These are phyloP conservation scores for Aphrocallistes beatrix DNA, from an alignment of 37 sponge, comb jelly and placozoan species.

Conservation along the genomic window DNA sequence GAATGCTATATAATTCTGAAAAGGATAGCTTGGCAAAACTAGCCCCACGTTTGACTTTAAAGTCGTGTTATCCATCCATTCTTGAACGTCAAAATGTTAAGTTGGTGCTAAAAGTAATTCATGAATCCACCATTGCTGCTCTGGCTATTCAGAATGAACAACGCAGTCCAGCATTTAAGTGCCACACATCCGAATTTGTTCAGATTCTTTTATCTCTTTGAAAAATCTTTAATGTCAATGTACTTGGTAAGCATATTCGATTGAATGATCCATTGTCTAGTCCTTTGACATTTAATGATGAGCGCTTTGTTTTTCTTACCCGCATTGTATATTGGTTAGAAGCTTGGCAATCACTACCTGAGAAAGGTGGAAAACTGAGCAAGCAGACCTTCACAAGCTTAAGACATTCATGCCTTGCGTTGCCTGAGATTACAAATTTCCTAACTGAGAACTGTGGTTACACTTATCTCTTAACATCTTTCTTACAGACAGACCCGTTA, in stretches of 20 bases:
- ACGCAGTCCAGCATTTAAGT: not conserved
- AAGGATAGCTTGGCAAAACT: too few species aligned
- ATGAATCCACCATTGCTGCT: not conserved
- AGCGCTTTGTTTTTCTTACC: not conserved
- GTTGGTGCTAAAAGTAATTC: not conserved
- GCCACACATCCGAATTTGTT: not conserved
- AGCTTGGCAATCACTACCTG: conserved; percentile 1
- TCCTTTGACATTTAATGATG: not conserved
- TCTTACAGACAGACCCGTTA: conserved; percentile 1
- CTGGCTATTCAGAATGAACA: not conserved
- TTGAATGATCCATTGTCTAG: not conserved
- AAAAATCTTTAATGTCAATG: not conserved
- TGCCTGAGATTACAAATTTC: not conserved
- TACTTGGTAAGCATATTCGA: not conserved
- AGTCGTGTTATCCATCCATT: too few species aligned
- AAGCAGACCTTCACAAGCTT: not conserved
- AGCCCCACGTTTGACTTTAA: too few species aligned
- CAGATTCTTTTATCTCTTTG: not conserved
- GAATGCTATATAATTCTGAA: too few species aligned
- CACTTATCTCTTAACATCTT: not conserved
- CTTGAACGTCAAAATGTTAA: not conserved
- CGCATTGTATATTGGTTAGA: not conserved
- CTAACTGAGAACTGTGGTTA: not conserved
- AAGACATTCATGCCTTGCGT: not conserved
- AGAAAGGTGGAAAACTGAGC: not conserved